phyloP scores from a whole-genome alignment of 2,113 vertebrate genomes.

The Sialia sialis region DNA sequence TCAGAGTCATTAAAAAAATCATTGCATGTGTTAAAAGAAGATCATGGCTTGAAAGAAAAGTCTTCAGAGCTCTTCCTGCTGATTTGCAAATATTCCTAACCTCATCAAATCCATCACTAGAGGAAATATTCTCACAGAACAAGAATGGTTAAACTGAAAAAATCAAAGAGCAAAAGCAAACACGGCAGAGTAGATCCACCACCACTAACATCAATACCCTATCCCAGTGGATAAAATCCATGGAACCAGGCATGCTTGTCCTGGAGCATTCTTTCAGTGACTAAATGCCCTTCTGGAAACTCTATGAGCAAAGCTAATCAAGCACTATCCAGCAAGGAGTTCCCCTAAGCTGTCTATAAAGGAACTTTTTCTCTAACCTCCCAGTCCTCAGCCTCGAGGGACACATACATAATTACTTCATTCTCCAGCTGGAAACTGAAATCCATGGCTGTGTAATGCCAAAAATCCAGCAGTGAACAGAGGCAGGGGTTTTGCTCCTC shows the following conservation, averaged over 20 bases:
- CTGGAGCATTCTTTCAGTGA: neutral
- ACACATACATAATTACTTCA: neutral
- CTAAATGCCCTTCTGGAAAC: neutral
- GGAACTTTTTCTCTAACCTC: neutral
- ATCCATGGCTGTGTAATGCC: neutral
- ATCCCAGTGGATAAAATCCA: neutral
- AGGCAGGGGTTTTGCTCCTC: neutral
- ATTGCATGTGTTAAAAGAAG: neutral
- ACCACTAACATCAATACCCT: neutral
- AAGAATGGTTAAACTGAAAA: neutral
- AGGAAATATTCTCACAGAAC: neutral
- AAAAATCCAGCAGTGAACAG: neutral
- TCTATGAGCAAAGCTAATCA: neutral
- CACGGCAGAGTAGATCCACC: neutral
- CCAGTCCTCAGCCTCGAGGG: neutral
- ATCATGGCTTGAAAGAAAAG: neutral
- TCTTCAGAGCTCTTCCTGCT: neutral
- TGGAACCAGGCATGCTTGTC: neutral
- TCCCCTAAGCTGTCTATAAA: neutral
- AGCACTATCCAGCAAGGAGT: neutral
- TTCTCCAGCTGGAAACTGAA: neutral
- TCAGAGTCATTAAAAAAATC: neutral
- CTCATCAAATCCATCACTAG: neutral
- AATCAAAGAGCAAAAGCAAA: neutral
- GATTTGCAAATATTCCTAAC: neutral